Conservation (phyloP, 2,797 vertebrate genomes). For the Anableps anableps region DNA sequence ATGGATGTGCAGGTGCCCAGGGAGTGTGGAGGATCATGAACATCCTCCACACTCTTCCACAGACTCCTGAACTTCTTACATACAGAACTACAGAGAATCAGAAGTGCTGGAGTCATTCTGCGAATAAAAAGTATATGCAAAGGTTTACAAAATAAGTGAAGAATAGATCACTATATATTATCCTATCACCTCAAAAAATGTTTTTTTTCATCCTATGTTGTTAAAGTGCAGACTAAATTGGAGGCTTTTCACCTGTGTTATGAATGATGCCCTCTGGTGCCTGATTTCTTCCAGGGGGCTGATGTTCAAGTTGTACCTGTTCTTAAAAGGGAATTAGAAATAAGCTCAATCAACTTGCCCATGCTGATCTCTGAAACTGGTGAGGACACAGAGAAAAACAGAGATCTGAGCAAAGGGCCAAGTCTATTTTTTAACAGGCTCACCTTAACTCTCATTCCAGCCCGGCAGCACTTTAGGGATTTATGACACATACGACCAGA, state of each 20-base stretch:
- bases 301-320: neutral
- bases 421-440: neutral
- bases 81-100: neutral
- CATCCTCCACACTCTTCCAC: too few species aligned
- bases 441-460: neutral
- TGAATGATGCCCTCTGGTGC: conserved; percentile 1
- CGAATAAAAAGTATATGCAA: neutral
- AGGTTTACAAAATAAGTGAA: neutral
- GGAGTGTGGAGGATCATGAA: neutral
- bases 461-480: too few species aligned
- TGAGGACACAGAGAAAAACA: neutral
- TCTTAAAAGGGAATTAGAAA: neutral
- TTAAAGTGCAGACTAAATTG: neutral
- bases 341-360: neutral
- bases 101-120: neutral
- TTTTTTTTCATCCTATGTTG: neutral
- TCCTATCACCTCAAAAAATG: neutral
- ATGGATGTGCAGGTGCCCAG: neutral
- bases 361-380: neutral
- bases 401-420: neutral
- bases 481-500: neutral
- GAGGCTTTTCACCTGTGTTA: neutral
- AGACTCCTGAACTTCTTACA: neutral
- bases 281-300: neutral
- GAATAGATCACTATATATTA: neutral